Evolutionary conservation across 2,797 vertebrate genomes (phyloP), one percentile per base, ranked within the genome.

Genomic region (Galagoides demidoff): DNA sequence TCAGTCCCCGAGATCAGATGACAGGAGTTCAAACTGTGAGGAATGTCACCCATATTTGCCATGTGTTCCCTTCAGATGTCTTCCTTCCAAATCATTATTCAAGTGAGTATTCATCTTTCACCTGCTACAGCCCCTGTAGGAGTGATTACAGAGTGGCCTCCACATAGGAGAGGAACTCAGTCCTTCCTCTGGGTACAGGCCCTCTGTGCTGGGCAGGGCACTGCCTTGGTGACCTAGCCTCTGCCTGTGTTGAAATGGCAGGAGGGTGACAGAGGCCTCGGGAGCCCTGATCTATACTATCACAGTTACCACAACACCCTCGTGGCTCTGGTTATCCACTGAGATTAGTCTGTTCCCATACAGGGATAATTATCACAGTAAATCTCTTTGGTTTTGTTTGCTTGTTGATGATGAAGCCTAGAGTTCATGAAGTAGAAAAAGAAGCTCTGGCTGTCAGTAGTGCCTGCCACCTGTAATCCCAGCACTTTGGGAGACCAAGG

Each of bases 21-120:
- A 34, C 22, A 5, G 4, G 81, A 16, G 1, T n/a, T 83, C 27
- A 29, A 12, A 16, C 7, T 22, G 5, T 3, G 9, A 73, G 64
- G 10, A 9, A 4, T 12, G 1, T 14, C 1, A 0, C 73, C 29
- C 1, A 0, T 10, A 1, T 39, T 55, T 20, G 37, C 39, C 5
- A 0, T 1, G 3, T 27, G 3, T 8, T 59, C 39, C 66, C 55
- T 31, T 59, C 31, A 14, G 0, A 7, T 16, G 17, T 37, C 81
- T 70, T 79, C 17, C 45, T 71, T 81, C 90, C 85, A 81, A 23
- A 31, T 37, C 22, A 55, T 29, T 59, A 10, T 10, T 74, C 70
- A 82, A 7, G 29, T 9, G 45, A 49, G 2, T 7, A 3, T 59
- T 39, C n/a, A 12, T 39, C 11, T 74, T 34, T 29, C 6, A 10